phyloP scores from a whole-genome alignment of 2,113 vertebrate genomes.

The Castor canadensis region DNA sequence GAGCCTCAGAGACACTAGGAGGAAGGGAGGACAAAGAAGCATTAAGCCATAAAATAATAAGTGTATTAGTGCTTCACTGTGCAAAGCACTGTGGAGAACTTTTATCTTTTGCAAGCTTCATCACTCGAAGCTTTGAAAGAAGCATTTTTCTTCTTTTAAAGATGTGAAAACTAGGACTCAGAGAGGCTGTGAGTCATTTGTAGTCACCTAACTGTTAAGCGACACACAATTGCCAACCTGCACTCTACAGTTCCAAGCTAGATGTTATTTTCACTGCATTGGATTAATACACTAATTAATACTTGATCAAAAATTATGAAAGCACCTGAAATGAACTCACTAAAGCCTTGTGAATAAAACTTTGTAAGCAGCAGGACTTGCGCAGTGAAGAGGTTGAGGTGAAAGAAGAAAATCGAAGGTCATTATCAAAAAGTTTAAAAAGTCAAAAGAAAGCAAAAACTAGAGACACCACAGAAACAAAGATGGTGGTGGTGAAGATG shows the following conservation, averaged over 20 bases:
- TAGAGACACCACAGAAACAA: neutral
- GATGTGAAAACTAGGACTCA: neutral
- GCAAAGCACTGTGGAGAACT: conserved; percentile 54
- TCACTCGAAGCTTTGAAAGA: conserved; percentile 27
- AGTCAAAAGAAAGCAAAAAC: conserved; percentile 12
- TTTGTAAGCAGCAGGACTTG: neutral
- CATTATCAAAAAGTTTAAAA: neutral
- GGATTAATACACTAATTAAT: neutral
- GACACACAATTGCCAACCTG: neutral
- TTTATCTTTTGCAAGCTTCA: conserved; percentile 43
- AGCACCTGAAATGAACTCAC: neutral
- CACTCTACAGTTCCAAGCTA: neutral
- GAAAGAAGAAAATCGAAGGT: neutral
- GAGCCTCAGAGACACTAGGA: conserved; percentile 43
- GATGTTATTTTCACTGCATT: neutral
- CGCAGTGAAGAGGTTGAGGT: neutral
- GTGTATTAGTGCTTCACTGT: conserved; percentile 44
- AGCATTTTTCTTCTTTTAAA: conserved; percentile 25
- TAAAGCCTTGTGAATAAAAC: neutral
- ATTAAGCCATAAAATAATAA: conserved; percentile 45
- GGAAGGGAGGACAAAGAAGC: conserved; percentile 49
- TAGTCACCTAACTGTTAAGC: neutral
- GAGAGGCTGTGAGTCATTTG: neutral
- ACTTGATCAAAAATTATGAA: conserved; percentile 32
- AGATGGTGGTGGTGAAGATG: neutral